Evolutionary conservation across 2,888 invertebrate species (phyloP), one percentile per base, ranked within the genome.

Genomic region (Synanthedon myopaeformis): DNA sequence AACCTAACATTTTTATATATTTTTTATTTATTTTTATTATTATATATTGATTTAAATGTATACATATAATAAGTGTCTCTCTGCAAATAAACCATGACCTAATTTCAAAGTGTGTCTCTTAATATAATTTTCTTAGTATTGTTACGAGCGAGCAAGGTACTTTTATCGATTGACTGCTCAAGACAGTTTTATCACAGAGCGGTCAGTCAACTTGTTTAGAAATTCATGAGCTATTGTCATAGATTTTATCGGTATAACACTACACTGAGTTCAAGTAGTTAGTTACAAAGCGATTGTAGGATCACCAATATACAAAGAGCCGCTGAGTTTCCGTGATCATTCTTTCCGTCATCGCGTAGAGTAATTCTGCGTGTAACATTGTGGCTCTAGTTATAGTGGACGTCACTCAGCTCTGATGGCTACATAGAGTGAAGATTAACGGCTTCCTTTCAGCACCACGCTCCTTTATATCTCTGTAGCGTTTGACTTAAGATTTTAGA

Each of bases 221-320:
- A 58, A 58, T 58, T 58, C 55, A 56, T 52, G 53, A 54, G 58
- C 54, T 55, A 54, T 55, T 55, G 55, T 53, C 53, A 52, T 11
- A 57, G 55, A 57, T 56, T 56, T 56, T 49, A 57, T 54, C 54
- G 57, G 55, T 55, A 56, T 58, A 57, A 58, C 57, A 57, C 56
- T 57, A 54, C 53, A 56, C 52, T 52, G 51, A 56, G 56, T 58
- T 60, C 58, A 55, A 60, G 58, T 56, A 56, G 58, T 57, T 59
- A 57, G 56, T 57, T 55, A 60, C 57, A 59, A 60, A 60, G 59
- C 59, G 56, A 60, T 59, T 59, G 57, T 55, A 51, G 54, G 54
- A 57, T 56, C 53, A 57, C 58, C 60, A 59, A 56, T 28, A 12
- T 56, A 52, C 19, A 13, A 6, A 35, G 59, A 55, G n/a, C 58